Percentiles rank a stretch among this genome's conserved stretches.
Conservation (phyloP, 2,888 invertebrate species). For the Entomobrya multifasciata region DNA sequence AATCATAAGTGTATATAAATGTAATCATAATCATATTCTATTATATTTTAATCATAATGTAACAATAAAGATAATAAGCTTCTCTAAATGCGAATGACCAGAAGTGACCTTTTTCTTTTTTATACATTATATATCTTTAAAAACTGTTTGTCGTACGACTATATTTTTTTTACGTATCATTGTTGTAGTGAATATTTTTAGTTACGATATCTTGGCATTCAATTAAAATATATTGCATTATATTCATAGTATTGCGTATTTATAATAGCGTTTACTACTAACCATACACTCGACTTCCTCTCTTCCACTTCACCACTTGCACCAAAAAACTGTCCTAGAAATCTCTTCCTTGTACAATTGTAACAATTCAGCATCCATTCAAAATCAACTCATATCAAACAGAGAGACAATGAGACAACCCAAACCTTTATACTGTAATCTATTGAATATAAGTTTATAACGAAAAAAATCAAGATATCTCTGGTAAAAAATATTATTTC, state of each 20-base stretch:
- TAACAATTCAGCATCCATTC: background rate
- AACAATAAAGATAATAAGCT: conserved; percentile 49
- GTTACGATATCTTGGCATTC: conserved; percentile 25
- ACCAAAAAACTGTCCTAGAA: background rate
- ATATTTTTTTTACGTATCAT: background rate
- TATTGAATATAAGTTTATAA: too few relatives aligned
- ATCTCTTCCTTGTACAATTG: background rate
- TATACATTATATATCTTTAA: conserved; percentile 2
- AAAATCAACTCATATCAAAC: background rate
- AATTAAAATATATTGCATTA: conserved; percentile 33
- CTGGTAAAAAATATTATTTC: conserved; percentile 43
- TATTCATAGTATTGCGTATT: conserved; percentile 37
- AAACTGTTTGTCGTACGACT: background rate
- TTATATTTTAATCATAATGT: conserved; percentile 4
- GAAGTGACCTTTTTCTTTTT: conserved; percentile 63
- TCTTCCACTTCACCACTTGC: background rate
- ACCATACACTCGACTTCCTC: background rate
- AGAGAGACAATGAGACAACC: conserved; percentile 8
- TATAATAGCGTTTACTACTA: background rate
- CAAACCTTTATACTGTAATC: too few relatives aligned
- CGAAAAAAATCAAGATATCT: conserved; percentile 23
- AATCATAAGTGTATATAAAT: background rate
- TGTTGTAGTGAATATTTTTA: background rate
- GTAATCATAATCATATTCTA: background rate
- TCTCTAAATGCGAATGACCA: conserved; percentile 74